phyloP scores from a whole-genome alignment of 2,797 vertebrate species.

The Acipenser ruthenus region DNA sequence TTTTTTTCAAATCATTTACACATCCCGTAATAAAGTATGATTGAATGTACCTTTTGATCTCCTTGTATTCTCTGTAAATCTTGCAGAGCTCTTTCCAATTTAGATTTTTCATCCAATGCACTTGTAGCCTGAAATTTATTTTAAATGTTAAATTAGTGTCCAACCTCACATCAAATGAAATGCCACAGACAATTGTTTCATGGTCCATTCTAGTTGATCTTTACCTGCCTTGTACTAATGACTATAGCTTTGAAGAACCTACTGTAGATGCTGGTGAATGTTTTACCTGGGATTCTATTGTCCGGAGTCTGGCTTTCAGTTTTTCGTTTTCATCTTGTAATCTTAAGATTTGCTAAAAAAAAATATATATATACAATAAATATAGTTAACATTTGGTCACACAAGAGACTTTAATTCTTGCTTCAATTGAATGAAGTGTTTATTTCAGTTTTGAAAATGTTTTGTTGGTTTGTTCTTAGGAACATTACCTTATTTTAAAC shows the following conservation, averaged over 20 bases:
- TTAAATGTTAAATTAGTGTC: too few relatives aligned
- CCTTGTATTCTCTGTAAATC: constrained; percentile 72
- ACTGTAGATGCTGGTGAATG: background rate
- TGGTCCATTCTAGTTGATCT: background rate
- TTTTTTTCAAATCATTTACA: background rate
- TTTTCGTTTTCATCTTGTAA: constrained; percentile 91
- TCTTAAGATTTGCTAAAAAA: constrained; percentile 71
- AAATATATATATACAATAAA: constrained; percentile 3
- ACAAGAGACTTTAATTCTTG: too few relatives aligned
- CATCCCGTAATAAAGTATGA: background rate
- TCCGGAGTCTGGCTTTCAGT: constrained; percentile 73
- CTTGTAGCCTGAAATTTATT: constrained; percentile 63
- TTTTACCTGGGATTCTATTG: constrained; percentile 80
- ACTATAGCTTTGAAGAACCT: too few relatives aligned
- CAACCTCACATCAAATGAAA: background rate
- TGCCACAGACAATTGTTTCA: background rate
- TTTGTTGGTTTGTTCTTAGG: too few relatives aligned
- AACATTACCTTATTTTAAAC: too few relatives aligned
- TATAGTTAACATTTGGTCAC: background rate
- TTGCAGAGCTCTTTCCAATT: constrained; percentile 70
- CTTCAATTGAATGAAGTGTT: too few relatives aligned
- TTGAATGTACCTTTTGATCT: constrained; percentile 68
- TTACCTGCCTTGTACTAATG: background rate
- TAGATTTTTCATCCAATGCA: constrained; percentile 77
- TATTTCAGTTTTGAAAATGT: too few relatives aligned